phyloP scores from a whole-genome alignment of 2,888 invertebrate species.

The Xestia rhomboidea region DNA sequence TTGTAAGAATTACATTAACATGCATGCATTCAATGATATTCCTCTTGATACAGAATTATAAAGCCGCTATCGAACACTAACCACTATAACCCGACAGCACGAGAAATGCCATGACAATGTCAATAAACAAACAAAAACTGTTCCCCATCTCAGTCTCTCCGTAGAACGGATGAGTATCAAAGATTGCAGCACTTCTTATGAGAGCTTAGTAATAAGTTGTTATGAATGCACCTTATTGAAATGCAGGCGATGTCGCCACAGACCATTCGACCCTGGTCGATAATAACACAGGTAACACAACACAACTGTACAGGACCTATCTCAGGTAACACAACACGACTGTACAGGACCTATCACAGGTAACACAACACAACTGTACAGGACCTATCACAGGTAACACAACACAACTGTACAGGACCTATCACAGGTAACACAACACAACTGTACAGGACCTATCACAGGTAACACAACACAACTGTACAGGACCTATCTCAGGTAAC shows the following conservation, averaged over 20 bases:
- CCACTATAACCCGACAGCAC: background rate
- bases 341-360: too few species aligned
- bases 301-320: too few species aligned
- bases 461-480: too few species aligned
- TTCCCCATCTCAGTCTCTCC: background rate
- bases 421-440: background rate
- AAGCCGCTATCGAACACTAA: background rate
- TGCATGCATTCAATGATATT: background rate
- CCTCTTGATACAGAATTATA: background rate
- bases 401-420: too few species aligned
- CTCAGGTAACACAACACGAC: too few species aligned
- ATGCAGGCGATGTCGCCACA: constrained; percentile 24
- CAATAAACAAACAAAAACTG: background rate
- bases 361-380: too few species aligned
- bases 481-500: too few species aligned
- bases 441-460: too few species aligned
- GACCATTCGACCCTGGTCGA: background rate
- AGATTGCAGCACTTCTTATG: constrained; percentile 34
- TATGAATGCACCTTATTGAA: constrained; percentile 18
- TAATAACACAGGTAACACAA: background rate
- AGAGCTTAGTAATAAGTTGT: background rate
- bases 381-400: too few species aligned
- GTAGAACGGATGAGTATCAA: constrained; percentile 10
- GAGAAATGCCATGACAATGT: background rate
- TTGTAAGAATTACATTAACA: background rate